Conservation (phyloP, 2,797 vertebrate species). For the Brachymystax lenok region DNA sequence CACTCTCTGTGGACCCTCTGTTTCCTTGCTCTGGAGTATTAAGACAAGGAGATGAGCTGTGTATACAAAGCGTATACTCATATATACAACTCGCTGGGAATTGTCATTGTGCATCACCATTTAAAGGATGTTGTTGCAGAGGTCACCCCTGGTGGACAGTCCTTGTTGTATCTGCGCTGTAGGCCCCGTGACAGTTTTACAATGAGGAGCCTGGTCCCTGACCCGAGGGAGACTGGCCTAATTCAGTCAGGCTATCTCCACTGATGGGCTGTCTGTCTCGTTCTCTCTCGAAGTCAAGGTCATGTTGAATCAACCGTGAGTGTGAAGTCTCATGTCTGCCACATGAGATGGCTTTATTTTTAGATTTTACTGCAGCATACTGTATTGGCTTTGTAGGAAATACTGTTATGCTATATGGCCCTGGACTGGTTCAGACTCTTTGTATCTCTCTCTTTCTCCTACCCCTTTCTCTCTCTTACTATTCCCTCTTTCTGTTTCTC, state of each 20-base stretch:
- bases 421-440: not conserved
- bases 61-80: not conserved
- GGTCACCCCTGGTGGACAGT: not conserved
- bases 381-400: not conserved
- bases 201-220: not conserved
- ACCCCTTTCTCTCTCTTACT: not conserved
- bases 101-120: not conserved
- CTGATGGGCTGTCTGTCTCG: not conserved
- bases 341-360: not conserved
- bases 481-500: not conserved
- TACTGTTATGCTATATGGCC: no score
- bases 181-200: not conserved
- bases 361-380: not conserved
- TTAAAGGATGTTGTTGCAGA: not conserved
- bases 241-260: slow-evolving; percentile 1
- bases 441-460: not conserved
- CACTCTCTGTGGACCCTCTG: not conserved
- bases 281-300: not conserved
- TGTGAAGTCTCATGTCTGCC: not conserved
- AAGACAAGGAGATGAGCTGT: not conserved
- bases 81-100: not conserved
- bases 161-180: not conserved
- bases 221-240: not conserved
- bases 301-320: not conserved
- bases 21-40: not conserved